phyloP scores from a whole-genome alignment of 2,888 invertebrate genomes.

The Tipula helvola region DNA sequence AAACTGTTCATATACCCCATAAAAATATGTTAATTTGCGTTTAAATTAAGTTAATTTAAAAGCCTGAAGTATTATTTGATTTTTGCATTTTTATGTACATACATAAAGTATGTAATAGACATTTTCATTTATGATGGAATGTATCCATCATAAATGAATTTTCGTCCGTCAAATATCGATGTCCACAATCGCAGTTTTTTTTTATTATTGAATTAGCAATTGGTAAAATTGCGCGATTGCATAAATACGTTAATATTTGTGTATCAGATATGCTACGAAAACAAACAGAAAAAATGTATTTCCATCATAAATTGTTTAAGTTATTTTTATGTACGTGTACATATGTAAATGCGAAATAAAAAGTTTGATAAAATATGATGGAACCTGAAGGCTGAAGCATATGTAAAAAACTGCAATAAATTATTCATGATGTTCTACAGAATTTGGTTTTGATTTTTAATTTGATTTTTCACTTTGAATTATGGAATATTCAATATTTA shows the following conservation, averaged over 20 bases:
- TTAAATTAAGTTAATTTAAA: background rate
- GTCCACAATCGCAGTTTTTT: background rate
- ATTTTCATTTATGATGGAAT: no score
- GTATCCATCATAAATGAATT: background rate
- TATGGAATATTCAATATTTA: background rate
- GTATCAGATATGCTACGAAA: no score
- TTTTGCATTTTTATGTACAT: background rate
- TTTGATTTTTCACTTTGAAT: background rate
- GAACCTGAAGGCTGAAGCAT: background rate
- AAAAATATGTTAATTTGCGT: background rate
- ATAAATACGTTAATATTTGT: background rate
- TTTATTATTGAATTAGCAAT: background rate
- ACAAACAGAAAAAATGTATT: no score
- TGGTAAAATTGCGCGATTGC: background rate
- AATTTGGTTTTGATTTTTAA: background rate
- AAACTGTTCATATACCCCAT: background rate
- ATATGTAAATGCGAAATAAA: background rate
- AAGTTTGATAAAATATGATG: background rate
- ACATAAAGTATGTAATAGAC: background rate
- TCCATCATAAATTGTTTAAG: background rate
- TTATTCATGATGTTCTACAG: background rate
- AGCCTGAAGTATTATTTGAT: background rate
- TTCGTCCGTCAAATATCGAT: background rate
- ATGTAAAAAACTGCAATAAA: background rate
- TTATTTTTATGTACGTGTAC: background rate